Evolutionary conservation across 92 coral and sea anemone species (phyloP).

Genomic region (Epizoanthus scotinus): DNA sequence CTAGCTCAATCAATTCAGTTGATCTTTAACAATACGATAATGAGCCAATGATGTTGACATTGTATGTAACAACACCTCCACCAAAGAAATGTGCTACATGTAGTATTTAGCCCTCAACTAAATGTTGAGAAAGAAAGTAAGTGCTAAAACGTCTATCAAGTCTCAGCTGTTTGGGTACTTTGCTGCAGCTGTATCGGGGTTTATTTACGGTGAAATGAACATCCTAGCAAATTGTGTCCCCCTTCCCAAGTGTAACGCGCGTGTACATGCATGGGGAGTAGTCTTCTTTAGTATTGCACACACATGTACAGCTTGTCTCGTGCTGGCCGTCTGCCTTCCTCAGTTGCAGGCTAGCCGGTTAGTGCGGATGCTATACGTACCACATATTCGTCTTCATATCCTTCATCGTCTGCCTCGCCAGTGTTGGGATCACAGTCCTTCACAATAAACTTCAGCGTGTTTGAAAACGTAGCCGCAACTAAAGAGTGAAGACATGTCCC

Average conservation of each 20-base stretch:
- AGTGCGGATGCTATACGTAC: constrained; percentile 52
- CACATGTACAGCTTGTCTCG: too few relatives aligned
- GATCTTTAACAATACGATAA: neutral
- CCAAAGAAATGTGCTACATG: neutral
- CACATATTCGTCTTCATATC: constrained; percentile 99
- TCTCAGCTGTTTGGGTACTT: neutral
- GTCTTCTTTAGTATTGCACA: too few relatives aligned
- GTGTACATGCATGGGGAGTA: too few relatives aligned
- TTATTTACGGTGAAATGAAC: too few relatives aligned
- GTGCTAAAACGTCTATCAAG: neutral
- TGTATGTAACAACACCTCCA: neutral
- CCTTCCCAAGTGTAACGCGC: too few relatives aligned
- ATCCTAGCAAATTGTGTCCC: too few relatives aligned
- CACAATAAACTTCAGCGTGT: constrained; percentile 93
- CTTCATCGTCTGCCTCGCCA: constrained; percentile 98
- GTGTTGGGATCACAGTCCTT: constrained; percentile 99
- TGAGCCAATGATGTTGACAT: neutral
- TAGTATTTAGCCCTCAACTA: neutral
- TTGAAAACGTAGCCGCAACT: constrained; percentile 94
- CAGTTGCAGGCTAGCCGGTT: too few relatives aligned
- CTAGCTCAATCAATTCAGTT: too few relatives aligned
- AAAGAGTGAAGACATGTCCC: neutral
- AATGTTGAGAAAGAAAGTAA: neutral
- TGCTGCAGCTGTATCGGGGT: neutral
- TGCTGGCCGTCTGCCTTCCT: too few relatives aligned